Evolutionary conservation across 1,140 invertebrate genomes (phyloP), one percentile per base, ranked within the genome.

Genomic region (Rhagoletis pomonella): DNA sequence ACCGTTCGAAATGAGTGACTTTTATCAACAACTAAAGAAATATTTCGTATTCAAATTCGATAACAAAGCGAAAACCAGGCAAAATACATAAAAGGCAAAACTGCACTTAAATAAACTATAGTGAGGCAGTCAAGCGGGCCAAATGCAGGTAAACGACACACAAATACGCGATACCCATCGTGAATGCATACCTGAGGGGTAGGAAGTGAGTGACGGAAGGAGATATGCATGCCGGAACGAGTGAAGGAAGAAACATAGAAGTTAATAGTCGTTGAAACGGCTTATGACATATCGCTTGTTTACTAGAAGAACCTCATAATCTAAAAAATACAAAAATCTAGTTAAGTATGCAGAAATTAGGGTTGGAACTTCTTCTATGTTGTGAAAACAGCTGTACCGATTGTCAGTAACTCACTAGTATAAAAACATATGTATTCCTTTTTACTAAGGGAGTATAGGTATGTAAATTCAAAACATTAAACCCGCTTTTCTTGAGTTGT

Each of bases 21-120:
- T 55, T 58, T 81, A 81, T 81, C 73, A 81, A 55, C 73, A 81
- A 81, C 73, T 55, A 81, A 81, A 81, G 73, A 81, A 81, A 81
- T 81, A 81, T 81, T 81, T 81, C 73, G 73, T 81, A 81, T 81
- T 81, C 73, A 81, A 81, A 81, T 81, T 81, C 73, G 73, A 81
- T 81, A 81, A 81, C 73, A 81, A 81, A 81, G 73, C 73, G 73
- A 81, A 81, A 81, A 12, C 73, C 73, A 81, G 73, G 73, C 73
- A 81, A 50, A 55, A 81, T n/a, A 81, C 73, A 47, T 81, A 81
- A 81, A 81, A 81, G 73, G 73, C 73, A 81, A 81, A 81, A 81
- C 47, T 81, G 73, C 73, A 81, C 73, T 81, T 81, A 81, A 81
- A 58, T 55, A 47, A 81, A 81, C 73, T 55, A 81, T 81, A 81